Base-by-base conservation (phyloP, 1,140 invertebrate species). In the Dendrolimus kikuchii region DNA sequence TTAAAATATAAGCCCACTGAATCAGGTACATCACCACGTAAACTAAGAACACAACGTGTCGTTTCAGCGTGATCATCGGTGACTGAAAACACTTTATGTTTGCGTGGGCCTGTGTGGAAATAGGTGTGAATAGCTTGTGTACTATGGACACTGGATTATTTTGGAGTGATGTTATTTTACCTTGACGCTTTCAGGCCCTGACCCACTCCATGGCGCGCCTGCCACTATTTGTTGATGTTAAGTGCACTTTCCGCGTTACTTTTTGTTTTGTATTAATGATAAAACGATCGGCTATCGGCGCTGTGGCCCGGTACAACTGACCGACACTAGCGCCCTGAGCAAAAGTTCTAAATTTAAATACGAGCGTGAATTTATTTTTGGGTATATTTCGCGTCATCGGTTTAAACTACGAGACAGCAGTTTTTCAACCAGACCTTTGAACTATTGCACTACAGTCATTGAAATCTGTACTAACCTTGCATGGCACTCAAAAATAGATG, bases 281-380 rank as follows among this genome's bases (percentile, higher is more conserved):
- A 70, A 73, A 77, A 74, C 66, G 64, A 83, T 82, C 70, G 66
- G 74, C 71, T 71, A 76, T 75, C 81, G 71, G 68, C 72, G 75
- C 72, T 77, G 76, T 81, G 77, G 77, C 80, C 72, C 72, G 66
- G 76, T 76, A 76, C 71, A 82, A 84, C 78, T 83, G 75, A 67
- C 73, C 62, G 72, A 59, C 68, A 61, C 63, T 64, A 68, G 63
- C 62, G 57, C 71, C 75, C 76, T 66, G 77, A 70, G 69, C 77
- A 71, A 71, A 67, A 68, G 78, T 68, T 74, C 85, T 88, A 88
- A 88, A 86, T 86, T 86, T 88, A 88, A 75, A 63, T 81, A 73
- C 74, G 80, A 81, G 85, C 83, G 71, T 83, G 71, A 67, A 81
- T 83, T 81, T 86, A 87, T 87, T 87, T 86, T 85, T 64, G 79